Evolutionary conservation across 2,797 vertebrate species (phyloP).

Genomic region (Muscicapa striata): DNA sequence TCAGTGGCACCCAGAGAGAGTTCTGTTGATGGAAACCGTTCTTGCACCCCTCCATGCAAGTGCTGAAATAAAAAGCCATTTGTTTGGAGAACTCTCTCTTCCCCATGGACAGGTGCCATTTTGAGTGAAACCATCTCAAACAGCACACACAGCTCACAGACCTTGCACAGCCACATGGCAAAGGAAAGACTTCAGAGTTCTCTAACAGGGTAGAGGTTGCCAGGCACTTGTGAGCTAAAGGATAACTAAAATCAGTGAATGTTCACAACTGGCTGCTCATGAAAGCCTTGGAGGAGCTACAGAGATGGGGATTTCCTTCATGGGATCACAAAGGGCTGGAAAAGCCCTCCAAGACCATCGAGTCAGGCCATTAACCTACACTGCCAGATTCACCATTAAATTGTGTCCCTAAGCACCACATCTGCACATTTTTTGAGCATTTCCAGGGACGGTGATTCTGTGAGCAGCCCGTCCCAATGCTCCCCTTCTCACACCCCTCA

Average conservation of each 20-base stretch:
- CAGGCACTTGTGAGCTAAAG: not conserved
- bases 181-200: not conserved
- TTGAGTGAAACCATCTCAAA: constrained; percentile 6
- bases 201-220: not conserved
- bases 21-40: not conserved
- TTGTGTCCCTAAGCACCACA: not conserved
- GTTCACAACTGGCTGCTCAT: not conserved
- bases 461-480: not conserved
- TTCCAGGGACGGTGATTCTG: accelerated
- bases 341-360: not conserved
- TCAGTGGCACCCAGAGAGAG: not conserved
- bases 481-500: not conserved
- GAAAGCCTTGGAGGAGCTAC: not conserved
- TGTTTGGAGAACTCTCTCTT: not conserved
- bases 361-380: not conserved
- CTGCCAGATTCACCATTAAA: not conserved
- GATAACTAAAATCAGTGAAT: not conserved
- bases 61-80: not conserved
- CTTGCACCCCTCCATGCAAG: not conserved
- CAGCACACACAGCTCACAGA: not conserved
- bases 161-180: not conserved
- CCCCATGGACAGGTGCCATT: not conserved
- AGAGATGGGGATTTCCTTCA: not conserved
- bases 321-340: not conserved
- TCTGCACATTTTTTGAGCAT: not conserved